phyloP scores from a whole-genome alignment of 2,888 invertebrate species.

The Encarsia formosa region DNA sequence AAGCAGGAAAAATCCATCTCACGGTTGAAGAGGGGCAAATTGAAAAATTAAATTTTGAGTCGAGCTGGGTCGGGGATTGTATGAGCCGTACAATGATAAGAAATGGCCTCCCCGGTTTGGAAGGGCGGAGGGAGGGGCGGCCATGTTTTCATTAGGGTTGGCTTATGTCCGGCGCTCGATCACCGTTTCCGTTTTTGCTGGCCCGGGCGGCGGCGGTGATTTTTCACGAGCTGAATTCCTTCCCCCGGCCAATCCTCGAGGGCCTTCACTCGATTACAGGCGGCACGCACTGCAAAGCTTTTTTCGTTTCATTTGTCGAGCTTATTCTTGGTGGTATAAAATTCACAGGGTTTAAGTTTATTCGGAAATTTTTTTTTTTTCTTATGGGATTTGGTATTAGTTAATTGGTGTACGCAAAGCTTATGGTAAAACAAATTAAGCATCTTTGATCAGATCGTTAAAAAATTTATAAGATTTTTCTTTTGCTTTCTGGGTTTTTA shows the following conservation, averaged over 20 bases:
- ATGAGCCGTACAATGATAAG: not conserved
- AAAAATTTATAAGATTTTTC: no score
- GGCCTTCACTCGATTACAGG: conserved; percentile 18
- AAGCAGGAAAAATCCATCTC: no score
- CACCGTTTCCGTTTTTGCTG: conserved; percentile 30
- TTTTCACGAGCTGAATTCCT: conserved; percentile 14
- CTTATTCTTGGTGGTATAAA: no score
- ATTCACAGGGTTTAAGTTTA: no score
- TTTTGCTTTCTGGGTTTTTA: no score
- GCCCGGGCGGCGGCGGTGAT: conserved; percentile 14
- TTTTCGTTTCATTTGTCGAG: no score
- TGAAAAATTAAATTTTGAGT: conserved; percentile 18
- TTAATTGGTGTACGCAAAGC: no score
- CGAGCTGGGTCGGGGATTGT: not conserved
- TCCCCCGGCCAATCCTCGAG: conserved; percentile 17
- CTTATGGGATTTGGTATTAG: no score
- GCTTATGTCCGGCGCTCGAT: conserved; percentile 46
- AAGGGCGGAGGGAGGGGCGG: conserved; percentile 32
- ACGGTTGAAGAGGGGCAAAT: conserved; percentile 1
- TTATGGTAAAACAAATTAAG: no score
- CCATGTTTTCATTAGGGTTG: conserved; percentile 49
- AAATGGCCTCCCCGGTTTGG: not conserved
- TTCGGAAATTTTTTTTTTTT: no score
- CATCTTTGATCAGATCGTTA: no score
- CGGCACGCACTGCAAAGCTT: no score